Conservation (phyloP, 2,888 invertebrate species). For the Diploptera punctata region DNA sequence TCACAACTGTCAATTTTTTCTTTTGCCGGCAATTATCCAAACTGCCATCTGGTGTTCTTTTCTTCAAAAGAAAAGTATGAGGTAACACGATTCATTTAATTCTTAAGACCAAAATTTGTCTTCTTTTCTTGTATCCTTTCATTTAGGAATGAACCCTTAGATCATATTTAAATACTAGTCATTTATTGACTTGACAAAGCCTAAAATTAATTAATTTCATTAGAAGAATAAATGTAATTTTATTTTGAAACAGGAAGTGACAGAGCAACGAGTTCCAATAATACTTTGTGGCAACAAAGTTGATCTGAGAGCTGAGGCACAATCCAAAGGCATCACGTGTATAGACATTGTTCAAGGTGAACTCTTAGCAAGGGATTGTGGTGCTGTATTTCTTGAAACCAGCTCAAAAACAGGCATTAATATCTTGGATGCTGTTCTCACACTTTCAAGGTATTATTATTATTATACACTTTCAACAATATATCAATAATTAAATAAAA, state of each 20-base stretch:
- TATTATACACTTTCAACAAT: not conserved
- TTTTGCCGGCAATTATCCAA: too few species aligned
- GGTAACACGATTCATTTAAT: too few species aligned
- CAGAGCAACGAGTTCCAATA: conserved; percentile 60
- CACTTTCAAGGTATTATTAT: conserved; percentile 51
- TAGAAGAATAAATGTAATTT: too few species aligned
- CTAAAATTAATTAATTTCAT: too few species aligned
- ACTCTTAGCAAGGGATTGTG: conserved; percentile 55
- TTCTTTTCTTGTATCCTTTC: too few species aligned
- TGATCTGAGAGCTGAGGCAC: conserved; percentile 58
- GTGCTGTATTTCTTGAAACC: conserved; percentile 54
- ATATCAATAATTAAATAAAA: not conserved
- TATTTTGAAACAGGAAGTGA: conserved; percentile 60
- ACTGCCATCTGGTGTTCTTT: too few species aligned
- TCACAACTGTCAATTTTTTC: too few species aligned
- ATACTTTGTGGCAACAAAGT: conserved; percentile 66
- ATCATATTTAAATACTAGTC: too few species aligned
- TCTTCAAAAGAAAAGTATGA: too few species aligned
- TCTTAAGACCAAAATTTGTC: too few species aligned
- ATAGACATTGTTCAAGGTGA: conserved; percentile 55
- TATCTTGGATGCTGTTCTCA: conserved; percentile 52
- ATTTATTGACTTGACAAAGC: too few species aligned
- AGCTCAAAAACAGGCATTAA: conserved; percentile 55
- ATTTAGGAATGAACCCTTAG: too few species aligned
- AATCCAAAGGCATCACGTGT: conserved; percentile 48